phyloP scores from a whole-genome alignment of 2,797 vertebrate genomes.

The Lithobates pipiens region DNA sequence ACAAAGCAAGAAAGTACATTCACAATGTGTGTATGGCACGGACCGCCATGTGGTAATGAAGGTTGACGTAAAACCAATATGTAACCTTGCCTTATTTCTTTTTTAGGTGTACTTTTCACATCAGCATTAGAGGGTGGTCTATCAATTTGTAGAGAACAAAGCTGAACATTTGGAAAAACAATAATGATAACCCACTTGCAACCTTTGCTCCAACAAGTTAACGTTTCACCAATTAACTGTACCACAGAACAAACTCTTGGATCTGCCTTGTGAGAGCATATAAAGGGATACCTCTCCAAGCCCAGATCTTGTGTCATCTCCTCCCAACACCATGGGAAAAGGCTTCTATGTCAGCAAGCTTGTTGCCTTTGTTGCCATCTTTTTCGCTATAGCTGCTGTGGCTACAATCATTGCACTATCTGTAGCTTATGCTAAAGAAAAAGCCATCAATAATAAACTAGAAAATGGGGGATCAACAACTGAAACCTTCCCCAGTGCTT shows the following conservation, averaged over 20 bases:
- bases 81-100: not conserved
- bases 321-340: constrained; percentile 80
- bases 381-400: constrained; percentile 75
- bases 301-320: not conserved
- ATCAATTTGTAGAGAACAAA: not conserved
- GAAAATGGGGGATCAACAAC: not conserved
- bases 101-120: constrained; percentile 16
- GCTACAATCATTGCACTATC: constrained; percentile 87
- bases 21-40: no score
- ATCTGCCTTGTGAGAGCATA: constrained; percentile 59
- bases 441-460: constrained; percentile 67
- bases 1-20: no score
- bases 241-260: constrained; percentile 27
- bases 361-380: constrained; percentile 74
- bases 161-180: constrained; percentile 30
- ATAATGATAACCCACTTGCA: constrained; percentile 4
- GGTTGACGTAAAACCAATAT: no score
- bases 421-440: constrained; percentile 85
- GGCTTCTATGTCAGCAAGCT: constrained; percentile 88
- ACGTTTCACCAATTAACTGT: constrained; percentile 72
- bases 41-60: no score
- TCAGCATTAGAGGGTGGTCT: not conserved
- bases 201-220: constrained; percentile 68
- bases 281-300: constrained; percentile 62
- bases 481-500: not conserved